These are phyloP conservation scores for Drosophila flavopinicola DNA, from an alignment of 2,888 invertebrate genomes.

Conservation along the genomic window DNA sequence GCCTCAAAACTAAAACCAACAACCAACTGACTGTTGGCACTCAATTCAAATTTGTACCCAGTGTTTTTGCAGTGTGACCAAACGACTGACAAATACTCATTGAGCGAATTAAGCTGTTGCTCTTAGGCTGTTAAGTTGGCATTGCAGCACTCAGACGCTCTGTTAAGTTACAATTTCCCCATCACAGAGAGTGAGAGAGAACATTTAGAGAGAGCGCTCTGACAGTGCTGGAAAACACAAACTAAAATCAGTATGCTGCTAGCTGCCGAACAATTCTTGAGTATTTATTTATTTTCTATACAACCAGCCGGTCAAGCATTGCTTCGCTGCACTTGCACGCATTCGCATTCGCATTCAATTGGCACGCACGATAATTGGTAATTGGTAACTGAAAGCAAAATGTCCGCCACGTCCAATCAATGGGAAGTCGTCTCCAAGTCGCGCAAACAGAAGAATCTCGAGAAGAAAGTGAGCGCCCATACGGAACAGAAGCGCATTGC, in stretches of 20 bases:
- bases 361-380: constrained; percentile 27
- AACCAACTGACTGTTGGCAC: background rate
- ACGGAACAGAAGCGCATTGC: constrained; percentile 85
- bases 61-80: constrained; percentile 10
- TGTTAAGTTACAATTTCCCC: background rate
- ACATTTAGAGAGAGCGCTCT: background rate
- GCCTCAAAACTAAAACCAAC: no score
- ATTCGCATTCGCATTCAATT: background rate
- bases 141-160: background rate
- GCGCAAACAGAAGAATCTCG: constrained; percentile 86
- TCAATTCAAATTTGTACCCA: constrained; percentile 10
- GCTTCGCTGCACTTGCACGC: constrained; percentile 12
- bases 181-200: background rate
- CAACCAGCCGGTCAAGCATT: constrained; percentile 24
- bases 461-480: constrained; percentile 85
- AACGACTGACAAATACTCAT: background rate
- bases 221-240: constrained; percentile 27
- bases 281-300: constrained; percentile 44
- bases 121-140: background rate
- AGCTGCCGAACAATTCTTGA: constrained; percentile 4
- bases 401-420: constrained; percentile 82
- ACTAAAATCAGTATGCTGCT: constrained; percentile 31
- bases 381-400: constrained; percentile 24
- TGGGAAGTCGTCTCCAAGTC: constrained; percentile 90
- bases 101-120: background rate